Percentiles rank a stretch among this genome's conserved stretches.
Conservation (phyloP, 1,140 invertebrate species). For the Mesaphorura yosii region DNA sequence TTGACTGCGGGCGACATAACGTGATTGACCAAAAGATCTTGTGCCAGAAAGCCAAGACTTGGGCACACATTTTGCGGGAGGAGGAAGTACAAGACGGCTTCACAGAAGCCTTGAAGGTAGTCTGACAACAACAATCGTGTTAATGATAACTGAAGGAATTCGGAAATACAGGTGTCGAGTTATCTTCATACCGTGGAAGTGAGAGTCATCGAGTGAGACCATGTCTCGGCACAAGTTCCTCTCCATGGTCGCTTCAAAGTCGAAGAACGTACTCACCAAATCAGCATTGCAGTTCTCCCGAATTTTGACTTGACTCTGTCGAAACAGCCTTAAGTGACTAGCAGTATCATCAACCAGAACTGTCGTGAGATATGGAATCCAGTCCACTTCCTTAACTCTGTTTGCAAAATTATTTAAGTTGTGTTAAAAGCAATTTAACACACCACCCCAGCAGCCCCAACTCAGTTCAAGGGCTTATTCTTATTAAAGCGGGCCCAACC, state of each 20-base stretch:
- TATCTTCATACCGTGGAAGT: constrained; percentile 40
- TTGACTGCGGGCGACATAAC: constrained; percentile 67
- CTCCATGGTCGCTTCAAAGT: constrained; percentile 76
- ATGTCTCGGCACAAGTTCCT: constrained; percentile 51
- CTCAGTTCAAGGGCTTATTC: too few species aligned
- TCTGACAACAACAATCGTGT: constrained; percentile 51
- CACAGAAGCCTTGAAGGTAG: constrained; percentile 69
- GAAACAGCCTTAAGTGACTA: constrained; percentile 70
- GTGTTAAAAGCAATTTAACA: neutral
- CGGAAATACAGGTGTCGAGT: neutral
- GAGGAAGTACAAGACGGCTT: constrained; percentile 71
- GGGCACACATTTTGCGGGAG: constrained; percentile 72
- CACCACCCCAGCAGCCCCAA: too few species aligned
- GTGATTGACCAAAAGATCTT: constrained; percentile 68
- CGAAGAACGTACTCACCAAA: constrained; percentile 71
- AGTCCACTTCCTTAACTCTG: constrained; percentile 76
- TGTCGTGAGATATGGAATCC: constrained; percentile 75
- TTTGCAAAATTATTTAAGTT: neutral
- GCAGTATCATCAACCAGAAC: constrained; percentile 79
- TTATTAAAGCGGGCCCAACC: too few species aligned
- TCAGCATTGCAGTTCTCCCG: constrained; percentile 41
- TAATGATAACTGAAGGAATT: neutral
- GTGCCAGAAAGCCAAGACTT: constrained; percentile 59
- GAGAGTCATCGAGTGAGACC: constrained; percentile 39
- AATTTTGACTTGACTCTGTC: constrained; percentile 53